These are phyloP conservation scores for Arnoldichthys spilopterus DNA, from an alignment of 2,797 vertebrate genomes.

Conservation along the genomic window DNA sequence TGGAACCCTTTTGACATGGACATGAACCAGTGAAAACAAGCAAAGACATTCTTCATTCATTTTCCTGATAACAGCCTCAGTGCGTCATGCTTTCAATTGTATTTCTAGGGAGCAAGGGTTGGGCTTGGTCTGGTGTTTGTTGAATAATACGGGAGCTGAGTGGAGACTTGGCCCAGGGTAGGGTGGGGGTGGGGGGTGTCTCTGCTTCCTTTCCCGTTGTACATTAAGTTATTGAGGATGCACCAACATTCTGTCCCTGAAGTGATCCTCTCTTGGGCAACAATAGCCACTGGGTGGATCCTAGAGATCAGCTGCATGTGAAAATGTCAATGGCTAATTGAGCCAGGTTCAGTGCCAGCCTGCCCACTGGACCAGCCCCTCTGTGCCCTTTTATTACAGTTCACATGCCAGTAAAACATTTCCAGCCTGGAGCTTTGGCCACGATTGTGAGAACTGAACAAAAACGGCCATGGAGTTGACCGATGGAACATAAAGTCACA, in stretches of 20 bases:
- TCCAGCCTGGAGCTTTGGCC: constrained; percentile 80
- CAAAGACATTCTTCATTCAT: constrained; percentile 34
- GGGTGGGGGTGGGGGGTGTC: neutral
- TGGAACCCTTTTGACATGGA: neutral
- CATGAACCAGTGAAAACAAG: constrained; percentile 50
- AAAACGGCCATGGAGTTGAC: constrained; percentile 69
- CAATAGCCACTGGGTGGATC: constrained; percentile 10
- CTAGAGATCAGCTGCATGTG: constrained; percentile 66
- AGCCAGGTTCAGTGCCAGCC: constrained; percentile 69
- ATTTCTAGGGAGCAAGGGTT: constrained; percentile 5
- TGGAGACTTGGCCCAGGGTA: neutral
- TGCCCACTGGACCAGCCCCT: constrained; percentile 70
- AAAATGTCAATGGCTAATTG: constrained; percentile 79
- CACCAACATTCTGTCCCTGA: constrained; percentile 18
- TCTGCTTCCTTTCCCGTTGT: neutral
- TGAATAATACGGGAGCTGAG: constrained; percentile 15
- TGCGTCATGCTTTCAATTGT: constrained; percentile 35
- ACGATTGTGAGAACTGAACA: constrained; percentile 84
- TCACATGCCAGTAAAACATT: constrained; percentile 85
- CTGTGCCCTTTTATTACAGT: constrained; percentile 68
- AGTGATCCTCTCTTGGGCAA: constrained; percentile 20
- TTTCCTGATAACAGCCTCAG: constrained; percentile 26
- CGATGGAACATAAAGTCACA: constrained; percentile 28
- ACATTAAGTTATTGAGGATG: constrained; percentile 17
- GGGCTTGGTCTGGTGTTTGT: neutral